Evolutionary conservation across 2,113 vertebrate genomes (phyloP).

Genomic region (Murina feae): DNA sequence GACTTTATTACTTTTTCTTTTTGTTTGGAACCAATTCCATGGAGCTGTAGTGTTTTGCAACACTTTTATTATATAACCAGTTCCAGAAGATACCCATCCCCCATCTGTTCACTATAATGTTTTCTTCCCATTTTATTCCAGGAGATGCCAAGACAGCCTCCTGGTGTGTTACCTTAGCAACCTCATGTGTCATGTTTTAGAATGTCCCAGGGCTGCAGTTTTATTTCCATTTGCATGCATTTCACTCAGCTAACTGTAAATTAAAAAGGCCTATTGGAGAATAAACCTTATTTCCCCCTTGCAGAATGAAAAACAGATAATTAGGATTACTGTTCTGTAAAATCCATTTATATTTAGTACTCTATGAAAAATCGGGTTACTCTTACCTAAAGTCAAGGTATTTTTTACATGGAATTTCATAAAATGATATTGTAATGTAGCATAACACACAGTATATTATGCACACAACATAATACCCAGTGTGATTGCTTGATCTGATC

Average conservation of each 20-base stretch:
- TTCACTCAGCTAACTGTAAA: constrained; percentile 64
- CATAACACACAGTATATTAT: neutral
- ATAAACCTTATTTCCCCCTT: constrained; percentile 18
- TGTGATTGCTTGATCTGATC: neutral
- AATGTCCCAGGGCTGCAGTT: constrained; percentile 62
- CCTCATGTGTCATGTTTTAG: constrained; percentile 69
- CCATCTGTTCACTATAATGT: constrained; percentile 60
- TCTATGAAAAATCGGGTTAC: neutral
- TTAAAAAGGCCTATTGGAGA: constrained; percentile 48
- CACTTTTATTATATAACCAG: constrained; percentile 54
- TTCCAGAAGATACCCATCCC: constrained; percentile 45
- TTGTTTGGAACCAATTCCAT: constrained; percentile 47
- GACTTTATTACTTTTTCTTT: constrained; percentile 39
- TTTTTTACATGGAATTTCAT: constrained; percentile 35
- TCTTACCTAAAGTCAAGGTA: neutral
- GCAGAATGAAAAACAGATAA: constrained; percentile 49
- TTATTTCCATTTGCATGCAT: constrained; percentile 70
- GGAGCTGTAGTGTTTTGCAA: constrained; percentile 9
- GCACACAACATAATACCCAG: neutral
- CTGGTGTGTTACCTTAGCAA: constrained; percentile 77
- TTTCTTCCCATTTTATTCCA: constrained; percentile 68
- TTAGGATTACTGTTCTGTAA: constrained; percentile 20
- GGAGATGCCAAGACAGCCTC: constrained; percentile 71
- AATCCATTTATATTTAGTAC: neutral
- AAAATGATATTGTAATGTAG: neutral